These are phyloP conservation scores for Celastrina argiolus DNA, from an alignment of 2,888 invertebrate species.

Conservation along the genomic window DNA sequence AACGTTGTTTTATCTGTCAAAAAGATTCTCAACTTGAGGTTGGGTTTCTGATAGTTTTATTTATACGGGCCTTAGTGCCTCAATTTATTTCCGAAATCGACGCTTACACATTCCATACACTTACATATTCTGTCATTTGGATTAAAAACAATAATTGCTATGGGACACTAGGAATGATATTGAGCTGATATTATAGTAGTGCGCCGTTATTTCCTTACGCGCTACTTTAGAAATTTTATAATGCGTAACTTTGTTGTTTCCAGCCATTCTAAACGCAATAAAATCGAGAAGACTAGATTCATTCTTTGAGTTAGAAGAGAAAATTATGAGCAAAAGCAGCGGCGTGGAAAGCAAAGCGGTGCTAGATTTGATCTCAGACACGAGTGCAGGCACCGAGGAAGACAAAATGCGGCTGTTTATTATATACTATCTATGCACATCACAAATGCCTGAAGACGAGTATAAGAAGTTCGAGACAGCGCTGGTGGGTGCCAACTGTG, in stretches of 20 bases:
- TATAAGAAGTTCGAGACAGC: slow-evolving; percentile 90
- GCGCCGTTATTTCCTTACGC: too few relatives aligned
- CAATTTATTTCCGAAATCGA: too few relatives aligned
- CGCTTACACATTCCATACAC: too few relatives aligned
- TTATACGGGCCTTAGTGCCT: too few relatives aligned
- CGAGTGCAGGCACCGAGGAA: slow-evolving; percentile 90
- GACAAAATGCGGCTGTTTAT: slow-evolving; percentile 96
- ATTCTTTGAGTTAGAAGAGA: slow-evolving; percentile 98
- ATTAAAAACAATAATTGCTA: too few relatives aligned
- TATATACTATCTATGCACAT: slow-evolving; percentile 92
- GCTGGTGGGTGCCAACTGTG: slow-evolving; percentile 88
- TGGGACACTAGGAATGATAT: too few relatives aligned
- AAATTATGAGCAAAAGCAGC: slow-evolving; percentile 93
- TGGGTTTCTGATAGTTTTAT: too few relatives aligned
- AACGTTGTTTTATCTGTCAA: too few relatives aligned
- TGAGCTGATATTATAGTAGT: too few relatives aligned
- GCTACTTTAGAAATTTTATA: neutral
- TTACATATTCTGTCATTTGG: too few relatives aligned
- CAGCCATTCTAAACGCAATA: slow-evolving; percentile 87
- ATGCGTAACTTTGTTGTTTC: slow-evolving; percentile 33
- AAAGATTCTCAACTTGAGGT: too few relatives aligned
- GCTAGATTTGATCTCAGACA: slow-evolving; percentile 91
- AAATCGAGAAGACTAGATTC: slow-evolving; percentile 95
- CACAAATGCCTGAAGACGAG: slow-evolving; percentile 88
- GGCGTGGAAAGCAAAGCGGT: slow-evolving; percentile 86